Conservation (phyloP, 2,797 vertebrate species). For the Brachymystax lenok region DNA sequence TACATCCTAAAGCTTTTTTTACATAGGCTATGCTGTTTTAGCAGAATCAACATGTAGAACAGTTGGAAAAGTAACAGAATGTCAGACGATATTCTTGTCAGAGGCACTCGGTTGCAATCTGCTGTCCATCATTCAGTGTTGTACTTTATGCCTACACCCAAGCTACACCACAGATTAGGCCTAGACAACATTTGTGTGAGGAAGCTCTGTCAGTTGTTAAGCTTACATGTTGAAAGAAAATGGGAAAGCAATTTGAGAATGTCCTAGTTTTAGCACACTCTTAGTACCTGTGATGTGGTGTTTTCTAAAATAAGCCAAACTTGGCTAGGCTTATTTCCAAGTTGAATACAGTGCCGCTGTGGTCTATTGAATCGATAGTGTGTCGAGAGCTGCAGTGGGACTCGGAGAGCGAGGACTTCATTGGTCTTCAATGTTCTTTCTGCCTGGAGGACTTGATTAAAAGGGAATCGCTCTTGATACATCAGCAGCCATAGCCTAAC, state of each 20-base stretch:
- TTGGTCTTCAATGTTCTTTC: constrained; percentile 55
- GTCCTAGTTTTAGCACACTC: not conserved
- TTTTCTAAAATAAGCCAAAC: not conserved
- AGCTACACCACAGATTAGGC: not conserved
- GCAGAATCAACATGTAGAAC: not conserved
- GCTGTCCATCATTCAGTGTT: not conserved
- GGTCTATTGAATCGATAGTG: constrained; percentile 25
- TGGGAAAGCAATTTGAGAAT: not conserved
- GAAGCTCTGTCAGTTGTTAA: not conserved
- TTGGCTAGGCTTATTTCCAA: not conserved
- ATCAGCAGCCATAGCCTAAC: constrained; percentile 43
- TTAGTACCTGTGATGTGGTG: not conserved
- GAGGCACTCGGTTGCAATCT: not conserved
- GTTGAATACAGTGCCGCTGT: not conserved
- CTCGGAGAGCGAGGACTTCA: constrained; percentile 51
- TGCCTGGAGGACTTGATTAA: constrained; percentile 73
- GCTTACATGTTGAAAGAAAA: not conserved
- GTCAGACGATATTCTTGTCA: not conserved
- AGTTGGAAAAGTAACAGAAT: not conserved
- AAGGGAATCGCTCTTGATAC: constrained; percentile 67
- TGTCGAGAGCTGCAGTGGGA: constrained; percentile 39
- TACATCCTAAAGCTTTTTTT: not conserved
- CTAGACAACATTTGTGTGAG: not conserved
- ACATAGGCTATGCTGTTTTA: not conserved
- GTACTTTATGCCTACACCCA: not conserved